Evolutionary conservation across 1,140 invertebrate species (phyloP), one percentile per base, ranked within the genome.

Genomic region (Euschistus heros): DNA sequence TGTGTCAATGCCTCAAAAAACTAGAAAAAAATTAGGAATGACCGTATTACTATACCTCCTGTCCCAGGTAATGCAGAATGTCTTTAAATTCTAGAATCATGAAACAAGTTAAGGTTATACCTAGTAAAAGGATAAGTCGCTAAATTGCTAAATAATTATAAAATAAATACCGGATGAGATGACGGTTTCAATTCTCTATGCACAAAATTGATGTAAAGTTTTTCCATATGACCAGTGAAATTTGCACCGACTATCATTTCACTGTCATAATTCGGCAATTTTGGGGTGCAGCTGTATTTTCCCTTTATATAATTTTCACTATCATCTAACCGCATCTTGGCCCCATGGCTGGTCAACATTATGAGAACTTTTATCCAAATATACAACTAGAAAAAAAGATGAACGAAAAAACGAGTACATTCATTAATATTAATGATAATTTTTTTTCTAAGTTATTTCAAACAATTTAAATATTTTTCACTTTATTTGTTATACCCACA

Each of bases 281-380:
- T 59, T 4, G 27, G 2, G 5, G 5, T 15, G 42, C 30, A 46
- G n/a, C 18, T 42, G n/a, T 44, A 81, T 80, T 6, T 0, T 15
- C 7, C 27, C 24, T 46, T 62, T 0, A 24, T 6, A 30, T 62
- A 46, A 3, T 37, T 1, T 14, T 62, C 33, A 30, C n/a, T 42
- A n/a, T 62, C 61, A 30, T 62, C 33, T 5, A 62, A 17, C 2
- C 61, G 26, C 27, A 62, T 33, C 17, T 15, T 6, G 17, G 24
- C 30, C 7, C 61, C 61, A 10, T n/a, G 13, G 17, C 20, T 26
- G 18, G 61, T 44, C n/a, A 44, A 4, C 30, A 46, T 62, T 15
- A 62, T 30, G 4, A 62, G 61, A 20, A 46, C 61, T 46, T 22
- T 62, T 13, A 18, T 7, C 61, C 61, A 62, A 6, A 8, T 30